A percentile compares a stretch with the other conserved stretches of the same genome.
Evolutionary conservation across 2,113 vertebrate species (phyloP).

Genomic region (Melospiza georgiana): DNA sequence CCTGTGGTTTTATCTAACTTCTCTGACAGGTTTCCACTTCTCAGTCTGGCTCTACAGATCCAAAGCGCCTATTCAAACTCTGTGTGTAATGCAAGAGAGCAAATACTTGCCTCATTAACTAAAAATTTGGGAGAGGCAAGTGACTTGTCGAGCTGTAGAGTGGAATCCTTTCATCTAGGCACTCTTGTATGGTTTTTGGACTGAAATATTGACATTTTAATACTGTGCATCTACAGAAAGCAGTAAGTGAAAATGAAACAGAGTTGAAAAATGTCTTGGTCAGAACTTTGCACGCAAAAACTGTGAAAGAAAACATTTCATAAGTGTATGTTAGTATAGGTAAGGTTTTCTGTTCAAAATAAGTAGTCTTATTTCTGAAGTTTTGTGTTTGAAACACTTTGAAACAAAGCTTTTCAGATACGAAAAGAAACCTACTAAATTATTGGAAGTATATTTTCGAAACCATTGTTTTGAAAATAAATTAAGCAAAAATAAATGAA

Average conservation of each 20-base stretch:
- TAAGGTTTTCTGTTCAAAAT: not conserved
- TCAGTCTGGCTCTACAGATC: not conserved
- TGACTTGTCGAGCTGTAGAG: not conserved
- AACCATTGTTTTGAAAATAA: not conserved
- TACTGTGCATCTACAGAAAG: not conserved
- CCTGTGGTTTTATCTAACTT: not conserved
- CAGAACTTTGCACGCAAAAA: not conserved
- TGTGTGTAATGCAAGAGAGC: not conserved
- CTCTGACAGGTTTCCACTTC: conserved; percentile 1
- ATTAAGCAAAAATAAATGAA: not conserved
- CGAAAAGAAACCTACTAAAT: not conserved
- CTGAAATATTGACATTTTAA: not conserved
- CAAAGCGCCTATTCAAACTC: not conserved
- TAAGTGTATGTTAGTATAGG: not conserved
- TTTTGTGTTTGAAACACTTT: not conserved
- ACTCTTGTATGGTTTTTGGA: not conserved
- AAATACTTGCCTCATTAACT: conserved; percentile 33
- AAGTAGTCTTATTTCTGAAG: not conserved
- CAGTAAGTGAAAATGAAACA: not conserved
- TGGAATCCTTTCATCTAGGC: conserved; percentile 9
- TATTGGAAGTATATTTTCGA: not conserved
- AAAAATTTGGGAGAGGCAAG: not conserved
- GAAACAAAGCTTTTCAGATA: not conserved
- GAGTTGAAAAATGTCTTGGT: not conserved
- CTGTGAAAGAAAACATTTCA: not conserved